Evolutionary conservation across 2,888 invertebrate genomes (phyloP).

Genomic region (Sarcophaga rosellei): DNA sequence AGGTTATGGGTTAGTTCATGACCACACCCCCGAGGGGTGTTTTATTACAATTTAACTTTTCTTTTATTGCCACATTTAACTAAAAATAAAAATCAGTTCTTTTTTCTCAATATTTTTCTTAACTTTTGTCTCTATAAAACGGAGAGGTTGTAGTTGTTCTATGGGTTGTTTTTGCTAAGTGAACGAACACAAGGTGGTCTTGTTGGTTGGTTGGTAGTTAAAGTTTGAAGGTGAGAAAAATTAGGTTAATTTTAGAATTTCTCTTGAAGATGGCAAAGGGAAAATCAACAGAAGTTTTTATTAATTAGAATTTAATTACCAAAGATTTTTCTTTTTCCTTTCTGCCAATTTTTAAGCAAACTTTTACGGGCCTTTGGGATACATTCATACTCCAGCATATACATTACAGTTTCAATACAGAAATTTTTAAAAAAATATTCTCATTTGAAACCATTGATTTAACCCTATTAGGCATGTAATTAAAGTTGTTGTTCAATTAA

Average conservation of each 20-base stretch:
- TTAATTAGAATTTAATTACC: no score
- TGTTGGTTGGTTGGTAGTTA: background rate
- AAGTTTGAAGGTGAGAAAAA: background rate
- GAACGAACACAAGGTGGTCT: background rate
- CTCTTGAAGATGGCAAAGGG: background rate
- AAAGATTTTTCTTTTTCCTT: no score
- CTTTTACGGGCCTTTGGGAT: background rate
- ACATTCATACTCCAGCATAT: no score
- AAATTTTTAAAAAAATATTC: no score
- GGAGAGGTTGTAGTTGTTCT: background rate
- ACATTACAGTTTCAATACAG: no score
- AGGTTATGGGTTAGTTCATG: conserved; percentile 29
- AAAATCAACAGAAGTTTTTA: no score
- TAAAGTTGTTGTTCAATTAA: no score
- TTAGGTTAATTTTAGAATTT: background rate
- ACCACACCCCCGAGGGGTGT: conserved; percentile 40
- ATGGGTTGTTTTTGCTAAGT: background rate
- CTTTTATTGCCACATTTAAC: conserved; percentile 57
- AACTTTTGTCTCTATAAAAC: conserved; percentile 9
- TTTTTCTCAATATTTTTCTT: conserved; percentile 8
- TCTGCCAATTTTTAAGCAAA: background rate
- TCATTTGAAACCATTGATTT: no score
- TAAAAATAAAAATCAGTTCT: background rate
- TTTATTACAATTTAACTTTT: conserved; percentile 66
- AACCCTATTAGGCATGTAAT: no score